Percentiles rank a stretch among this genome's conserved stretches.
Evolutionary conservation across 1,140 invertebrate genomes (phyloP).

Genomic region (Leptoteleia sp.): DNA sequence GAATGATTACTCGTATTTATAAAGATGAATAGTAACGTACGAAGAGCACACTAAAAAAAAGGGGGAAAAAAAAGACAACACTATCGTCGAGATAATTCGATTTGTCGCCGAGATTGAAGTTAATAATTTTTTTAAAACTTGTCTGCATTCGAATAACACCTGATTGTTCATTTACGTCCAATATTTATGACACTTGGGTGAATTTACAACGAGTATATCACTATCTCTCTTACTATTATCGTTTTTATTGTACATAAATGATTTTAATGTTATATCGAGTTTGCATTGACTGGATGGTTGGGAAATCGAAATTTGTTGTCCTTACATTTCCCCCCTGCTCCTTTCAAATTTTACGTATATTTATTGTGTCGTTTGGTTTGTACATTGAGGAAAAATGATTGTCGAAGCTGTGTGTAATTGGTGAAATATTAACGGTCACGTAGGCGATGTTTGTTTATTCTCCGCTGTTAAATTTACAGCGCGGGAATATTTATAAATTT

Average conservation of each 20-base stretch:
- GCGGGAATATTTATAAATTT: conserved; percentile 42
- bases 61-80: neutral
- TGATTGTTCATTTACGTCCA: too few relatives aligned
- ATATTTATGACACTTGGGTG: too few relatives aligned
- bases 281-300: too few relatives aligned
- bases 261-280: too few relatives aligned
- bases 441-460: conserved; percentile 36
- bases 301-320: too few relatives aligned
- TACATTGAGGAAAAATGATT: neutral
- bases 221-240: too few relatives aligned
- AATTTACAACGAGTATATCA: too few relatives aligned
- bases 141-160: too few relatives aligned
- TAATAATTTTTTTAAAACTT: too few relatives aligned
- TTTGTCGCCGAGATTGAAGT: neutral
- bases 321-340: too few relatives aligned
- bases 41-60: too few relatives aligned
- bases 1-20: conserved; percentile 9
- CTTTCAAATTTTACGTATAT: conserved; percentile 2
- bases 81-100: neutral
- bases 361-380: neutral
- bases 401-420: neutral
- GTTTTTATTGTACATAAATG: too few relatives aligned
- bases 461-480: conserved; percentile 18
- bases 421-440: conserved; percentile 21
- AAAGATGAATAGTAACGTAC: neutral